Conservation (phyloP, 2,113 vertebrate genomes). For the Tragulus kanchil region DNA sequence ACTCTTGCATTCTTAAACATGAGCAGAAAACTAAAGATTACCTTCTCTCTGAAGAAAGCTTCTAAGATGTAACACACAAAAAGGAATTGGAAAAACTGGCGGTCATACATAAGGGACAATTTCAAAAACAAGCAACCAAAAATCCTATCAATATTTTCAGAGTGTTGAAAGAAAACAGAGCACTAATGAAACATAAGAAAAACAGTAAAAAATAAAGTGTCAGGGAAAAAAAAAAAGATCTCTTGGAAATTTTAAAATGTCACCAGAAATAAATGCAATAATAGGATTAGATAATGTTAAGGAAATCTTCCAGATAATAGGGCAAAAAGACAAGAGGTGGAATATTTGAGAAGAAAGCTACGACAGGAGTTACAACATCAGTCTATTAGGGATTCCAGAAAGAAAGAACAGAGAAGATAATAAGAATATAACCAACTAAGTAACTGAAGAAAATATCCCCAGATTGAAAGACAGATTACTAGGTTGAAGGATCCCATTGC, state of each 20-base stretch:
- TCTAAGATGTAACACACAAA: background rate
- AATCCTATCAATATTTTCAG: background rate
- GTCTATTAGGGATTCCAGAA: background rate
- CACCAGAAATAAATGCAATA: constrained; percentile 1
- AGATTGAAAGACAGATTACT: background rate
- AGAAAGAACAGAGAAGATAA: background rate
- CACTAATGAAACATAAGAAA: background rate
- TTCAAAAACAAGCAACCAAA: background rate
- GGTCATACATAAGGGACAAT: background rate
- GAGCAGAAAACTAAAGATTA: background rate
- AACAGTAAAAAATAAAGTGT: background rate
- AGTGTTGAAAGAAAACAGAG: background rate
- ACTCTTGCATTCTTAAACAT: background rate
- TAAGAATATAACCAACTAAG: background rate
- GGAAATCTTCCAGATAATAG: background rate
- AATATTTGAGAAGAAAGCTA: background rate
- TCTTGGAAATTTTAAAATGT: background rate
- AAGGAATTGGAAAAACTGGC: background rate
- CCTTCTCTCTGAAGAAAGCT: background rate
- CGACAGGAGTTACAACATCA: background rate
- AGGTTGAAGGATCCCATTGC: background rate
- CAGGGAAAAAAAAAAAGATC: background rate
- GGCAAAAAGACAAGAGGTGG: background rate
- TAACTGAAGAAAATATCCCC: background rate
- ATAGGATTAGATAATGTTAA: background rate